A percentile compares a stretch with the other conserved stretches of the same genome.
Conservation (phyloP, 2,888 invertebrate genomes). For the Coenonympha arcania region DNA sequence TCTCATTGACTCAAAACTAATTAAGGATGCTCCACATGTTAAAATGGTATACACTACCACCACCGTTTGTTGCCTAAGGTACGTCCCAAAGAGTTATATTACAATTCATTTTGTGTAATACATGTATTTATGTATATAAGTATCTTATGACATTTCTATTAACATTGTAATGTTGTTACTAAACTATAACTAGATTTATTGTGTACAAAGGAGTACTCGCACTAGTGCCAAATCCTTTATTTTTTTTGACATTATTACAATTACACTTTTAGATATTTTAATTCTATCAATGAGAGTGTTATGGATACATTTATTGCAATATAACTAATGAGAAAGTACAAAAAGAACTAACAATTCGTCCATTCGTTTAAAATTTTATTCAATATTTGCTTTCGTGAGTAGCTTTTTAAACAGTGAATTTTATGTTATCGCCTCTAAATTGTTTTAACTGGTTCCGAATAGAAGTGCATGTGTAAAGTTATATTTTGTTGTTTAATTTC, state of each 20-base stretch:
- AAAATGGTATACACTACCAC: slow-evolving; percentile 69
- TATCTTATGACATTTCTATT: slow-evolving; percentile 41
- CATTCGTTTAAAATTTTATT: slow-evolving; percentile 27
- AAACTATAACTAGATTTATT: slow-evolving; percentile 38
- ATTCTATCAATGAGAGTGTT: slow-evolving; percentile 56
- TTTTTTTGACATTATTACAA: slow-evolving; percentile 18
- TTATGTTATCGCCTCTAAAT: slow-evolving; percentile 48
- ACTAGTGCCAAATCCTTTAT: slow-evolving; percentile 57
- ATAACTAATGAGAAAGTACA: slow-evolving; percentile 22
- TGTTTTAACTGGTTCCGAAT: slow-evolving; percentile 48
- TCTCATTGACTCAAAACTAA: slow-evolving; percentile 71
- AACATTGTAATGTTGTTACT: slow-evolving; percentile 54
- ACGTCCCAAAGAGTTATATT: slow-evolving; percentile 64
- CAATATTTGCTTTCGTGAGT: slow-evolving; percentile 58
- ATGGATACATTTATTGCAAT: slow-evolving; percentile 52
- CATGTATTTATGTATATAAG: slow-evolving; percentile 48
- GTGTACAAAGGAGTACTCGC: slow-evolving; percentile 35
- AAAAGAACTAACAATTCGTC: slow-evolving; percentile 26
- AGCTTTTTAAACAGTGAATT: slow-evolving; percentile 49
- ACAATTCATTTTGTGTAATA: slow-evolving; percentile 64
- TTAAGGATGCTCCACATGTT: slow-evolving; percentile 73
- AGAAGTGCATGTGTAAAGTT: slow-evolving; percentile 63
- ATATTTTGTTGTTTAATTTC: slow-evolving; percentile 44
- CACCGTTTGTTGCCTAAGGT: slow-evolving; percentile 71
- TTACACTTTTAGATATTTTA: slow-evolving; percentile 23